Evolutionary conservation across 2,113 vertebrate genomes (phyloP).

Genomic region (Ictalurus furcatus): DNA sequence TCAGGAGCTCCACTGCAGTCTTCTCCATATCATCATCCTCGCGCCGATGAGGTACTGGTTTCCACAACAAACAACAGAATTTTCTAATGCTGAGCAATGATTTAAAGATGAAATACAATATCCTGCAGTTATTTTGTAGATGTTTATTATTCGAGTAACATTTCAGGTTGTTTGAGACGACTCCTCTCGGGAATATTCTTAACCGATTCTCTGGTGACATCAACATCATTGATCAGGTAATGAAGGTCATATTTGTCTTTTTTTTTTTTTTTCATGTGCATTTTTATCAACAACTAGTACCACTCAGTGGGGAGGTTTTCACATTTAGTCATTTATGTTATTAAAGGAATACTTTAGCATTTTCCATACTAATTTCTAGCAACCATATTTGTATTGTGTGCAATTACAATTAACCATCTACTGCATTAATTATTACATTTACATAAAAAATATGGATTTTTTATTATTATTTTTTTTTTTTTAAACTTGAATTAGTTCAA

Average conservation of each 20-base stretch:
- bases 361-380: not conserved
- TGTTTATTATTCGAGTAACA: not conserved
- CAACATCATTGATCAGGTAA: constrained; percentile 87
- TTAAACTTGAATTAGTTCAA: no score
- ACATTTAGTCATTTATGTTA: not conserved
- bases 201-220: constrained; percentile 97
- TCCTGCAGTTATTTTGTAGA: not conserved
- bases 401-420: not conserved
- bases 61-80: not conserved
- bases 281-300: not conserved
- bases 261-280: not conserved
- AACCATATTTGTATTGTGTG: not conserved
- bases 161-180: constrained; percentile 94
- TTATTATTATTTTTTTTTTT: no score
- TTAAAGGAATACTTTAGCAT: not conserved
- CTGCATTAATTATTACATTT: no score
- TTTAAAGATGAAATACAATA: not conserved
- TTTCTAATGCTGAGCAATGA: not conserved
- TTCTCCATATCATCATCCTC: constrained; percentile 90
- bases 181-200: constrained; percentile 92
- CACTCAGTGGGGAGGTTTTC: not conserved
- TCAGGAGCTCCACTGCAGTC: constrained; percentile 86
- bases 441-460: no score
- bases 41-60: constrained; percentile 92
- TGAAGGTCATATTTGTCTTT: not conserved